Conservation (phyloP, 2,113 vertebrate genomes). For the Crotalus horridus region DNA sequence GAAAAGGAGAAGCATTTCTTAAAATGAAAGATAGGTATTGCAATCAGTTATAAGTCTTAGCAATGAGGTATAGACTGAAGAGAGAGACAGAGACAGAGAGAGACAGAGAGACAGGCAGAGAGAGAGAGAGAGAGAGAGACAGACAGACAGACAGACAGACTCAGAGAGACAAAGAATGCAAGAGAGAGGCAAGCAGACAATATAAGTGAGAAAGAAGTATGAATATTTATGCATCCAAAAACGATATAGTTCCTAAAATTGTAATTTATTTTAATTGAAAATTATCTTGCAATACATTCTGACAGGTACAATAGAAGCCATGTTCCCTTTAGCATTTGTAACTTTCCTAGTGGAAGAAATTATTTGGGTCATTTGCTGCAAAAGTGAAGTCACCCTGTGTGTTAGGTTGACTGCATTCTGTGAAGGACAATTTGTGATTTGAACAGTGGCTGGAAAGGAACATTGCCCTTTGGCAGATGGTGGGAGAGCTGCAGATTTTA, state of each 20-base stretch:
- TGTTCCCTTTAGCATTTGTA: neutral
- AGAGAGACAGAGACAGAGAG: too few relatives aligned
- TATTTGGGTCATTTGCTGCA: neutral
- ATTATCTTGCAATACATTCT: neutral
- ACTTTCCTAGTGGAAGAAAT: neutral
- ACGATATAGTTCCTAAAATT: neutral
- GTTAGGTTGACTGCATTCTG: neutral
- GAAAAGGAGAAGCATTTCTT: neutral
- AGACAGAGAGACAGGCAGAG: neutral
- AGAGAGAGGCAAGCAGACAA: neutral
- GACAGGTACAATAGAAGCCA: neutral
- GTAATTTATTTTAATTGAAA: neutral
- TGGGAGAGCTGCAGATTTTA: neutral
- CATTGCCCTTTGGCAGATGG: constrained; percentile 13
- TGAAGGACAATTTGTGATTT: constrained; percentile 5
- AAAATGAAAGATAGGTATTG: neutral
- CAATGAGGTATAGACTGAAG: neutral
- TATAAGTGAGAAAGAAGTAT: neutral
- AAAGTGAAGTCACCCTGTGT: constrained; percentile 1
- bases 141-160: neutral
- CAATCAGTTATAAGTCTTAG: neutral
- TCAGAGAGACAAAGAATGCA: neutral
- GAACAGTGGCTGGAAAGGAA: constrained; percentile 6
- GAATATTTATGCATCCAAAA: neutral
- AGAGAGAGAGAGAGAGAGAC: neutral